Base-by-base conservation (phyloP, 2,797 vertebrate genomes). In the Ficedula albicollis region DNA sequence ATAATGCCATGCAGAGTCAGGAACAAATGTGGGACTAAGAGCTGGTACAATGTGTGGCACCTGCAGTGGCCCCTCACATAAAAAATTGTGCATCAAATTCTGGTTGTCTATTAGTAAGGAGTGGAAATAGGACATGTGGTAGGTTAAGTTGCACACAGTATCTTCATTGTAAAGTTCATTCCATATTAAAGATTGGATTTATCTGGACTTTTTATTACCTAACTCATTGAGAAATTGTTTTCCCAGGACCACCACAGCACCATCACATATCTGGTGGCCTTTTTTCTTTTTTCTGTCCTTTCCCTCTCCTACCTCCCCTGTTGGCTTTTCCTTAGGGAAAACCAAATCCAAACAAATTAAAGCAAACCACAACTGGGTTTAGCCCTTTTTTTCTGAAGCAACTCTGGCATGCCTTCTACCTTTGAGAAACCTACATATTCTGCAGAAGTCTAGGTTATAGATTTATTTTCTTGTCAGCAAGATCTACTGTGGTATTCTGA, bases 251-350 rank as follows among this genome's bases (percentile, higher is more conserved):
- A 52, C 34, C 7, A 17, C 2, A 78, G 43, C 32, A 64, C 9
- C 25, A 48, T 76, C 27, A 34, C 5, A 5, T 21, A 21, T 29
- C 10, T 30, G 20, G 13, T 48, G 14, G 1, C 15, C 20, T 23
- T 15, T 6, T n/a, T 6, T 2, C 2, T 11, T 32, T 38, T 5
- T 49, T 41, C 2, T n/a, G 60, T 55, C 13, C 13, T 44, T 30
- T 4, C 2, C 19, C 4, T 36, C 15, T 27, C 27, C 3, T 8
- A 26, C 2, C 3, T 18, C 1, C 7, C 12, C n/a, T 30, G 1
- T 14, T 8, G 27, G 12, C 19, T 81, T 87, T 88, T 66, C 3
- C 5, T 62, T 44, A 23, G 14, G 32, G 8, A 44, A 73, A 75
- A 69, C 5, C 2, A 44, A 73, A 32, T 64, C 11, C 20, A 32